phyloP scores from a whole-genome alignment of 2,888 invertebrate species.

The Chymomyza caudatula region DNA sequence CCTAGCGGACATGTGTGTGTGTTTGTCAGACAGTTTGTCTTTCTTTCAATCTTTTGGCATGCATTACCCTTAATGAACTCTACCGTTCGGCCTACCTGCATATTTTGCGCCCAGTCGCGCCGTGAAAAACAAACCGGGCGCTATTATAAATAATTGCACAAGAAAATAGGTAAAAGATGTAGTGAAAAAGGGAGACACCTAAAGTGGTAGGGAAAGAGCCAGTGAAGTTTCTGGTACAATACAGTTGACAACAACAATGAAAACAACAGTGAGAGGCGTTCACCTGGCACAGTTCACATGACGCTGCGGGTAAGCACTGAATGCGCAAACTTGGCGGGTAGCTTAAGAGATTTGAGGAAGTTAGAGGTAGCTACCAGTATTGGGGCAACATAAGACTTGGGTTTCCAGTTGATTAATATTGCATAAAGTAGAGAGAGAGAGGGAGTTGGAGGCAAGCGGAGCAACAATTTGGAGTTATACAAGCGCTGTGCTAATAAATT shows the following conservation, averaged over 20 bases:
- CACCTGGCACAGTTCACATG: constrained; percentile 66
- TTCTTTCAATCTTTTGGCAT: constrained; percentile 58
- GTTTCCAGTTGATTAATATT: neutral
- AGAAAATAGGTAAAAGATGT: constrained; percentile 55
- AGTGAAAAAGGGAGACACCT: neutral
- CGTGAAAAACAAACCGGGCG: constrained; percentile 24
- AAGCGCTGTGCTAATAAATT: neutral
- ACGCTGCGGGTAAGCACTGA: constrained; percentile 10
- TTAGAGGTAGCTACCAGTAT: neutral
- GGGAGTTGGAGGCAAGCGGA: constrained; percentile 23
- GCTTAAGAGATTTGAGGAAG: constrained; percentile 8
- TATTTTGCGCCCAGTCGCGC: constrained; percentile 8
- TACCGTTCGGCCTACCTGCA: constrained; percentile 44
- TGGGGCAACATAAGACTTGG: neutral
- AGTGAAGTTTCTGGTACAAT: constrained; percentile 33
- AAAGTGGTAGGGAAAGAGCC: constrained; percentile 8
- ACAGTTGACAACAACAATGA: constrained; percentile 6
- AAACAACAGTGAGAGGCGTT: constrained; percentile 44
- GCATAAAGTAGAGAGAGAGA: neutral
- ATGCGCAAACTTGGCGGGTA: constrained; percentile 27
- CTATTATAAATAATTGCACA: constrained; percentile 69
- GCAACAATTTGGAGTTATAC: constrained; percentile 3
- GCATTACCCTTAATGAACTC: constrained; percentile 68
- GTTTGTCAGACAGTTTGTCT: constrained; percentile 48
- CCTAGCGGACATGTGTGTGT: constrained; percentile 4